Evolutionary conservation across 2,888 invertebrate genomes (phyloP), one percentile per base, ranked within the genome.

Genomic region (Brenthis ino): DNA sequence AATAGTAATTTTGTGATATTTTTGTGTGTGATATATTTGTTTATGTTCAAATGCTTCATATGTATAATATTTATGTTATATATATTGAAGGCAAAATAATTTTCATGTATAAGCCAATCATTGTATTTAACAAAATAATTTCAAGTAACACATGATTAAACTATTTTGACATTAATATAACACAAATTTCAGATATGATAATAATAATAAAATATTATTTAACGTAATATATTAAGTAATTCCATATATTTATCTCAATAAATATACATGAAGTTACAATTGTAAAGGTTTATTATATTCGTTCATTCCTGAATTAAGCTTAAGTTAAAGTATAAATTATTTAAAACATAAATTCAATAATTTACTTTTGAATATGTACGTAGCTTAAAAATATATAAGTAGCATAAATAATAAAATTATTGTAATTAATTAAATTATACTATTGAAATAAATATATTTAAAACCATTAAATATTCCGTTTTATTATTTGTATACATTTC

Each of bases 11-110:
- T 83, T 85, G 89, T 89, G 88, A 89, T 89, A 88, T 81, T 81
- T 81, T 75, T 72, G 85, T 85, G 86, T 87, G 84, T 85, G 85
- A 87, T 88, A 88, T 84, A 83, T 78, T 16, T 16, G 16, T 16
- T 77, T 56, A 24, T 58, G 6, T 50, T 58, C 50, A 33, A 47
- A 51, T 13, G 20, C 64, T 70, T 72, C 48, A 13, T 66, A 67
- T 63, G 37, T 74, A 58, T 75, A 69, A 69, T 70, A n/a, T 66
- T 37, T 11, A 24, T 33, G 64, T 72, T 70, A 73, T 66, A 75
- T 65, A 60, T 28, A 65, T 58, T 61, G 28, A 67, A 70, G 28
- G 54, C 37, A 51, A 68, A 64, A 53, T 54, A 68, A n/a, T 56
- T n/a, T 43, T 43, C 11, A 43, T 56, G 16, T 16, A 13, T 37